Conservation (phyloP, 2,797 vertebrate species). For the Centropyge bicolor region DNA sequence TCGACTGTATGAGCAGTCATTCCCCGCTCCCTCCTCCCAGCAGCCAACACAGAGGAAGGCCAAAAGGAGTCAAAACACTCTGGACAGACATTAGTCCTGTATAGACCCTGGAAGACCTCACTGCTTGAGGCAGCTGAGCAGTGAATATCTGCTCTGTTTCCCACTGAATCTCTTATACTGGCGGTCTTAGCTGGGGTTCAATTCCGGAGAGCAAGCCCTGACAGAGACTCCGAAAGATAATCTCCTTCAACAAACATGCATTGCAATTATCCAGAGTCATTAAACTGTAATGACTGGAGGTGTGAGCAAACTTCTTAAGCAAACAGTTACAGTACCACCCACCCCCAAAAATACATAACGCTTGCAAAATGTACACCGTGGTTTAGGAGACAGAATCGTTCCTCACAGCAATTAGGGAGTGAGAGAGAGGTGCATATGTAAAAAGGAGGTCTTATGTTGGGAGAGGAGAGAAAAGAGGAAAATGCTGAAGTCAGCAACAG, state of each 20-base stretch:
- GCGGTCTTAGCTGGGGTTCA: constrained; percentile 38
- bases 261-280: constrained; percentile 78
- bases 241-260: constrained; percentile 76
- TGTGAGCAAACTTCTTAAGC: constrained; percentile 77
- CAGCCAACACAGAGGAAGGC: constrained; percentile 59
- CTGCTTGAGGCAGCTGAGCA: constrained; percentile 53
- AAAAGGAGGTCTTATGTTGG: constrained; percentile 73
- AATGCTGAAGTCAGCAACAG: constrained; percentile 80
- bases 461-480: constrained; percentile 64
- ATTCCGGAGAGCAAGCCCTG: constrained; percentile 55
- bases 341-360: constrained; percentile 73
- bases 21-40: constrained; percentile 57
- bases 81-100: constrained; percentile 69
- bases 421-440: constrained; percentile 71
- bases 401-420: constrained; percentile 79
- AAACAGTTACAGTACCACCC: constrained; percentile 75
- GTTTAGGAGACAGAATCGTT: constrained; percentile 73
- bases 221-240: constrained; percentile 70
- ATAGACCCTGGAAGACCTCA: constrained; percentile 68
- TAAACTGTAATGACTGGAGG: constrained; percentile 79
- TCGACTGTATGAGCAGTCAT: constrained; percentile 75
- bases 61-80: constrained; percentile 78
- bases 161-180: constrained; percentile 47
- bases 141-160: constrained; percentile 72
- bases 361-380: constrained; percentile 72